A percentile compares a stretch with the other conserved stretches of the same genome.
Evolutionary conservation across 2,113 vertebrate species (phyloP).

Genomic region (Cyanistes caeruleus): DNA sequence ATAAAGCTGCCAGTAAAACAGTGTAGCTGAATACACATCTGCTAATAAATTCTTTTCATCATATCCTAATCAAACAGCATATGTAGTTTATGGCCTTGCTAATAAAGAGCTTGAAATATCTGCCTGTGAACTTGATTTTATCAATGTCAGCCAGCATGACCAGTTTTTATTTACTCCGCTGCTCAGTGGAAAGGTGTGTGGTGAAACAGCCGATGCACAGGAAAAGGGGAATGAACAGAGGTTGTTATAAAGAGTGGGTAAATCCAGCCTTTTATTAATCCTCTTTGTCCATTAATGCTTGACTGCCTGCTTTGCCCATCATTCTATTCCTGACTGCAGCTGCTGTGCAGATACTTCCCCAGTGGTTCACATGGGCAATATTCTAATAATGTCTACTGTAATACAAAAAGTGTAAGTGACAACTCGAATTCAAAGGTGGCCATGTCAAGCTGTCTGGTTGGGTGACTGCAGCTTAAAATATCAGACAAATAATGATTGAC

Average conservation of each 20-base stretch:
- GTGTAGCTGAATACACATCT: conserved; percentile 69
- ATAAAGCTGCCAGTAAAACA: conserved; percentile 74
- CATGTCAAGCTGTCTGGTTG: background rate
- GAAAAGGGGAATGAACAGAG: conserved; percentile 15
- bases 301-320: background rate
- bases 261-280: background rate
- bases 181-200: conserved; percentile 22
- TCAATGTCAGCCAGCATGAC: conserved; percentile 32
- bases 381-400: background rate
- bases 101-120: conserved; percentile 61
- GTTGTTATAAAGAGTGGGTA: background rate
- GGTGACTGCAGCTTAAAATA: background rate
- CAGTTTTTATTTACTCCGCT: conserved; percentile 39
- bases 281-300: background rate
- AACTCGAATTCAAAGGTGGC: background rate
- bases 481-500: background rate
- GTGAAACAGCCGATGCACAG: background rate
- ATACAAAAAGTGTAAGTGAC: background rate
- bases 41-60: conserved; percentile 80
- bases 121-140: conserved; percentile 62
- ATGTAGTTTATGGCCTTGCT: conserved; percentile 55
- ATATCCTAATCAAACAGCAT: conserved; percentile 75
- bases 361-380: background rate
- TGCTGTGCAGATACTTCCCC: background rate
- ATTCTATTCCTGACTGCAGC: background rate